Percentiles rank a stretch among this genome's conserved stretches.
Conservation (phyloP, 2,797 vertebrate species). For the Anabas testudineus region DNA sequence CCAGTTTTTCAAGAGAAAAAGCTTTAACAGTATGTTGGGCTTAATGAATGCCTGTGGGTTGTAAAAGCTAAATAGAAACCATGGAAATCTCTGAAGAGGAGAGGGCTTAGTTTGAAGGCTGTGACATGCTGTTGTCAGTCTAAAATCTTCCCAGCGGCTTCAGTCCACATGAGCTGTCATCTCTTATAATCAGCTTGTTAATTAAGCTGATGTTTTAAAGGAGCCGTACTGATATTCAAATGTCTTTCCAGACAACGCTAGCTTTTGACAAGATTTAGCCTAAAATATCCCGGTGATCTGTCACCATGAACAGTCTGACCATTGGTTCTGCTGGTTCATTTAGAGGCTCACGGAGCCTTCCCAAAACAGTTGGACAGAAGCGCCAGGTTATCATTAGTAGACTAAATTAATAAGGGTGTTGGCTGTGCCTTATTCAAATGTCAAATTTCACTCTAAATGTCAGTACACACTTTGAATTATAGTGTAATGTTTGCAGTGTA, state of each 20-base stretch:
- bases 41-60: no score
- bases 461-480: not conserved
- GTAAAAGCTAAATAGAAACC: no score
- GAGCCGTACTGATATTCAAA: not conserved
- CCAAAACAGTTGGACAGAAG: slow-evolving; percentile 30
- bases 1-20: no score
- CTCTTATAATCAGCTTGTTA: not conserved
- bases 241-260: not conserved
- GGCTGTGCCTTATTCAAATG: not conserved
- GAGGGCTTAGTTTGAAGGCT: no score
- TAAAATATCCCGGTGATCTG: not conserved
- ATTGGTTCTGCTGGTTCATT: slow-evolving; percentile 28
- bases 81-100: no score
- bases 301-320: not conserved
- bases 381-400: slow-evolving; percentile 29
- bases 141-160: no score
- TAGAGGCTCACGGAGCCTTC: slow-evolving; percentile 16
- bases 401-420: slow-evolving; percentile 10
- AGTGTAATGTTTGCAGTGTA: no score
- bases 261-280: slow-evolving; percentile 3
- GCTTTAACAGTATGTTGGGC: no score
- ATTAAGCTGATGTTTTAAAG: not conserved
- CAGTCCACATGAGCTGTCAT: no score
- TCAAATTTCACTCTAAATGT: slow-evolving; percentile 1
- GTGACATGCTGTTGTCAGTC: no score